Evolutionary conservation across 2,888 invertebrate genomes (phyloP).

Genomic region (Brachynemurus nebulosus): DNA sequence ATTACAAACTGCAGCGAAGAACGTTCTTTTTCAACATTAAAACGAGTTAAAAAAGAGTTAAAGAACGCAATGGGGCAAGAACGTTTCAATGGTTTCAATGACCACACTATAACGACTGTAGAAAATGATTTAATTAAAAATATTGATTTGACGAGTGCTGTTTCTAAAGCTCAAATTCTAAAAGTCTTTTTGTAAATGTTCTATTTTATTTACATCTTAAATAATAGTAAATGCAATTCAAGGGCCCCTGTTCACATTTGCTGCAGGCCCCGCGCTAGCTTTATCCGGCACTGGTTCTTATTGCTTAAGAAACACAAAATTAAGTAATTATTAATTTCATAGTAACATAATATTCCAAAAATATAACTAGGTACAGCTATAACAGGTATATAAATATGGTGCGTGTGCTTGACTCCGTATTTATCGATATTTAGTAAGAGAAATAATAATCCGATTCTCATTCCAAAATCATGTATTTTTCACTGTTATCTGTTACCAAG

Average conservation of each 20-base stretch:
- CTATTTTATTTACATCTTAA: too few species aligned
- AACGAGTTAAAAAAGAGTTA: constrained; percentile 14
- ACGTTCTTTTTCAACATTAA: constrained; percentile 15
- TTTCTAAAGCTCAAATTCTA: constrained; percentile 8
- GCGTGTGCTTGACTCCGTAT: too few species aligned
- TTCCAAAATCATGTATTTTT: too few species aligned
- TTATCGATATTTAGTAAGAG: too few species aligned
- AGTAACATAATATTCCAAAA: too few species aligned
- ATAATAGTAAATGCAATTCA: too few species aligned
- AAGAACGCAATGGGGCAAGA: constrained; percentile 14
- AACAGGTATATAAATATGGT: too few species aligned
- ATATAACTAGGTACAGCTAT: too few species aligned
- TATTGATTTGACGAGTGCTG: constrained; percentile 12
- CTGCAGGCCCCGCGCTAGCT: constrained; percentile 5
- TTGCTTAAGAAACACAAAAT: too few species aligned
- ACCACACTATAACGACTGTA: constrained; percentile 14
- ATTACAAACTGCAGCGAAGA: constrained; percentile 15
- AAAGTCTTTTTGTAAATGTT: background rate
- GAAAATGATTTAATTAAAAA: constrained; percentile 14
- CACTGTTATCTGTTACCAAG: too few species aligned
- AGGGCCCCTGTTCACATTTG: constrained; percentile 1
- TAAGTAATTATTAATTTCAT: too few species aligned
- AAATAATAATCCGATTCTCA: too few species aligned
- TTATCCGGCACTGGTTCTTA: constrained; percentile 12
- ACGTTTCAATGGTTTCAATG: constrained; percentile 13